Base-by-base conservation (phyloP, 2,888 invertebrate genomes). In the Morpho helenor region DNA sequence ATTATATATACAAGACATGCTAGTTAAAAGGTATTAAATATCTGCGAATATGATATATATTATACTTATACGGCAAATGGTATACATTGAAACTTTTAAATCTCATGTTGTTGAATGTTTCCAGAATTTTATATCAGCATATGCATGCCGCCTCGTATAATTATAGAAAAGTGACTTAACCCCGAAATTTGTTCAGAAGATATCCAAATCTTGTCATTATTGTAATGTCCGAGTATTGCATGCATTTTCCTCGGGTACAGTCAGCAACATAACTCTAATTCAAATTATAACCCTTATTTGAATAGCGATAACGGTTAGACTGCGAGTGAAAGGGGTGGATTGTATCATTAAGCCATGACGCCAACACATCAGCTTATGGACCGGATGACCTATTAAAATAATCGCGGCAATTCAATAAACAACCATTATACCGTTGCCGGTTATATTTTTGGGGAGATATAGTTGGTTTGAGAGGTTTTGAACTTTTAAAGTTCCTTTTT, bases 381-480 rank as follows among this genome's bases (percentile, higher is more conserved):
- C 63, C 63, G 63, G 63, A 63, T 63, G 61, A 87, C 77, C 82
- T 85, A 87, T 88, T 89, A 88, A 87, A 87, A 84, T 88, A 88
- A 87, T 87, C 73, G 80, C 69, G 74, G 79, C 79, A 79, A 83
- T 87, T 84, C 86, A 87, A 84, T 87, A 84, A 87, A 79, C 82
- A 79, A 70, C 71, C 80, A 78, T 83, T 82, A 82, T 77, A 72
- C 74, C 75, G 75, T 74, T 73, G 74, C 71, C 68, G 66, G 69
- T 64, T 69, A 70, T 73, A 70, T 54, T 75, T 77, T 78, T 74
- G 71, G 67, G 55, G 63, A 63, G 66, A 67, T 67, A 49, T 65
- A 62, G 54, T 5, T 49, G 16, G 57, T 50, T 43, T 43, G 9
- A 61, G 7, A 10, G 9, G 54, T 54, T 53, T 84, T 84, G 84